phyloP scores from a whole-genome alignment of 2,113 vertebrate species.

The Hippolais icterina region DNA sequence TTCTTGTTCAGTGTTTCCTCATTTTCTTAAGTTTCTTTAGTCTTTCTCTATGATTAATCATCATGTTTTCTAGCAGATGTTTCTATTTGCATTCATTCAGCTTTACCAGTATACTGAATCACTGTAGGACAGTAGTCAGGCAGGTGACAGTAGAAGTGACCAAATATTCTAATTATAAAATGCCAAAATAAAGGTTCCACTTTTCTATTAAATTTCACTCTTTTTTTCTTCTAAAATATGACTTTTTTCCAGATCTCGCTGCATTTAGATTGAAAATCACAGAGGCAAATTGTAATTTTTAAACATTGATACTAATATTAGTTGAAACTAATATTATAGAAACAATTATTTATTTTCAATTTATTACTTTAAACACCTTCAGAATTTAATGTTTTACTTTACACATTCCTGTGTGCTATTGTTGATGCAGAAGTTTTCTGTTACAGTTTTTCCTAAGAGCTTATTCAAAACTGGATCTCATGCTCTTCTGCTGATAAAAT shows the following conservation, averaged over 20 bases:
- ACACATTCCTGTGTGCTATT: not conserved
- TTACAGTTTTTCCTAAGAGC: not conserved
- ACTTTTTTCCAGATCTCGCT: not conserved
- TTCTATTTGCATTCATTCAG: not conserved
- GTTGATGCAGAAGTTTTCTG: not conserved
- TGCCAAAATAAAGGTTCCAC: not conserved
- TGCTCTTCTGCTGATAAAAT: not conserved
- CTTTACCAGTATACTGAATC: not conserved
- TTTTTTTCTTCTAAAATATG: not conserved
- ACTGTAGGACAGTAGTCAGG: not conserved
- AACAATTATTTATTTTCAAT: not conserved
- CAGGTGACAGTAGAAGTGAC: not conserved
- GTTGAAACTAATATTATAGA: not conserved
- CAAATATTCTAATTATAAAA: not conserved
- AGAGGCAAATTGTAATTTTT: not conserved
- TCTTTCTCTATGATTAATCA: not conserved
- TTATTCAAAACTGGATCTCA: not conserved
- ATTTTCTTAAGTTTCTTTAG: not conserved
- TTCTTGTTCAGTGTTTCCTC: not conserved
- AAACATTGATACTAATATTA: not conserved
- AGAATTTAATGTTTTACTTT: not conserved
- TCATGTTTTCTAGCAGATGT: not conserved
- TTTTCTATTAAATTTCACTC: not conserved
- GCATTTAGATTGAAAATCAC: not conserved
- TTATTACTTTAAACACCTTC: not conserved